Conservation (phyloP, 2,113 vertebrate genomes). For the Pseudois nayaur region DNA sequence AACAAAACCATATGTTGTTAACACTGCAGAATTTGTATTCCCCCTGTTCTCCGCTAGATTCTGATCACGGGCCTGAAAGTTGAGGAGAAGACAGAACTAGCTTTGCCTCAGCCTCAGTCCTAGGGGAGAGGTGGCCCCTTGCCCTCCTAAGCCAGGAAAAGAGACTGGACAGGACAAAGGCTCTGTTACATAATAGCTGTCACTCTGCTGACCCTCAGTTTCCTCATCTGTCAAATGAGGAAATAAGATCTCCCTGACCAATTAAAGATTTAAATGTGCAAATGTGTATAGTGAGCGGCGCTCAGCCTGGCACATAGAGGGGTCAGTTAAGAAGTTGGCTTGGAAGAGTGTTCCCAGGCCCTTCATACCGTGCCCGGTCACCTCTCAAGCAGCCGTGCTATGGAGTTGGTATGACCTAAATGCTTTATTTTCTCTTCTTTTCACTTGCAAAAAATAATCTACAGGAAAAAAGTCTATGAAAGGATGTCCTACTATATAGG, state of each 20-base stretch:
- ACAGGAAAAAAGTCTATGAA: neutral
- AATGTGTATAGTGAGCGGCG: neutral
- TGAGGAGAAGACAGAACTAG: rapidly evolving
- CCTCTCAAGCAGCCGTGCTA: too few species aligned
- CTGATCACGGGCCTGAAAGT: neutral
- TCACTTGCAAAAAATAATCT: neutral
- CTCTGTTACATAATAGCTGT: neutral
- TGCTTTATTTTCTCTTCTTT: neutral
- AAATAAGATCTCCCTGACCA: neutral
- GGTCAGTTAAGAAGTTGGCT: neutral
- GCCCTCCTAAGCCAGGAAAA: neutral
- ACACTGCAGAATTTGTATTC: neutral
- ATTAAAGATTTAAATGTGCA: neutral
- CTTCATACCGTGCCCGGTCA: neutral
- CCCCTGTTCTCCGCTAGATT: neutral
- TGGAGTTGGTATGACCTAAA: rapidly evolving
- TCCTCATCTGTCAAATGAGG: neutral
- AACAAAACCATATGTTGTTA: neutral
- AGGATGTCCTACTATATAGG: neutral
- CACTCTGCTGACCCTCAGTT: rapidly evolving
- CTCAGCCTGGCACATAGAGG: neutral
- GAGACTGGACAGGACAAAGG: too few species aligned
- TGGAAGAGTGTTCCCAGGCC: rapidly evolving
- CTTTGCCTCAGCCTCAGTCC: neutral
- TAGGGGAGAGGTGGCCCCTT: neutral